Conservation (phyloP, 2,888 invertebrate species). For the Polyommatus iphigenia region DNA sequence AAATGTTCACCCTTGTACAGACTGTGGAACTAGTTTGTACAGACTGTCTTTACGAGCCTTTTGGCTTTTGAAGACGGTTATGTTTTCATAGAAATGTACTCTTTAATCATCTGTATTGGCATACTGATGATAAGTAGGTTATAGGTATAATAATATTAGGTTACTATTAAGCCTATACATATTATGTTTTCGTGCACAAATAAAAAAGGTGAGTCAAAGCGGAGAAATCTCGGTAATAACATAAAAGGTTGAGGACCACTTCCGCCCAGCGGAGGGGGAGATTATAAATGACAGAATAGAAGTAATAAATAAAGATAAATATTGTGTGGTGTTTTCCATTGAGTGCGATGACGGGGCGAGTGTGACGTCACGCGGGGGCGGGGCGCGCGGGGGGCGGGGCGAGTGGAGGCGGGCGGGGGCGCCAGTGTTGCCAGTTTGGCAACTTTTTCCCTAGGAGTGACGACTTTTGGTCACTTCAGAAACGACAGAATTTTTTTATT, state of each 20-base stretch:
- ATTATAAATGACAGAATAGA: conserved; percentile 24
- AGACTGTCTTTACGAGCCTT: background rate
- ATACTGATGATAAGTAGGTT: background rate
- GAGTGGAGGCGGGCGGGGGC: conserved; percentile 44
- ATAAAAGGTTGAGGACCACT: conserved; percentile 28
- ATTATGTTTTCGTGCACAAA: background rate
- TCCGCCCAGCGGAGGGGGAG: background rate
- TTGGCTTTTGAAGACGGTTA: background rate
- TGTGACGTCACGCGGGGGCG: conserved; percentile 56
- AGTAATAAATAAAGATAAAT: conserved; percentile 30
- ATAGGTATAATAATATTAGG: background rate
- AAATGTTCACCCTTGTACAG: background rate
- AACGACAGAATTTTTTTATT: too few species aligned
- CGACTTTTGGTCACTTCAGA: too few species aligned
- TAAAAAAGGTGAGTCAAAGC: background rate
- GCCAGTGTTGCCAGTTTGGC: conserved; percentile 39
- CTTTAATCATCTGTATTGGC: background rate
- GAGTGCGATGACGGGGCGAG: conserved; percentile 55
- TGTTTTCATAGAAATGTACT: background rate
- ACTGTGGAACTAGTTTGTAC: background rate
- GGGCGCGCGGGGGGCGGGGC: conserved; percentile 34
- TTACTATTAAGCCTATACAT: background rate
- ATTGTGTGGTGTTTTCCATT: conserved; percentile 15
- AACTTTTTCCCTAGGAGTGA: too few species aligned
- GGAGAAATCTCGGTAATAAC: background rate